These are phyloP conservation scores for Phataginus tricuspis DNA, from an alignment of 2,797 vertebrate genomes.

Conservation along the genomic window DNA sequence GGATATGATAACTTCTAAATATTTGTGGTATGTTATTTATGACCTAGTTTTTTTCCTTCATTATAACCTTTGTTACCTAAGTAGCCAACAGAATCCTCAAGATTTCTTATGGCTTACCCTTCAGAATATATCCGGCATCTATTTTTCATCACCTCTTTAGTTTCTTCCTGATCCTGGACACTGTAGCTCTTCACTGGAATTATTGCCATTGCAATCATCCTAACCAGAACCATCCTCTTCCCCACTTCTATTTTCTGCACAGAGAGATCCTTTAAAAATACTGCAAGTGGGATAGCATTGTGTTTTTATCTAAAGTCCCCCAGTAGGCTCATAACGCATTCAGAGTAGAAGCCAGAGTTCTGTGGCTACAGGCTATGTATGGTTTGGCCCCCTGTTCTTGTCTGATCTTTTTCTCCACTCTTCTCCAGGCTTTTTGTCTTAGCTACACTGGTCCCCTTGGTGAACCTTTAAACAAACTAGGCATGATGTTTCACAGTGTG, in stretches of 20 bases:
- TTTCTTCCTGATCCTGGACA: conserved; percentile 19
- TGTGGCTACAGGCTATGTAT: neutral
- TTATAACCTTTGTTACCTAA: conserved; percentile 49
- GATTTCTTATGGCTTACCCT: conserved; percentile 26
- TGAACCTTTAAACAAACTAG: neutral
- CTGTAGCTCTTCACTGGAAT: conserved; percentile 19
- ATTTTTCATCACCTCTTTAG: conserved; percentile 26
- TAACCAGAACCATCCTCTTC: neutral
- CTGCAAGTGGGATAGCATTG: neutral
- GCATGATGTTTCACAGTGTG: neutral
- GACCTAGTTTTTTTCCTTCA: conserved; percentile 40
- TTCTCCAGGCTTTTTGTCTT: neutral
- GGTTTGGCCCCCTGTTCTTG: neutral
- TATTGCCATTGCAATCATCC: neutral
- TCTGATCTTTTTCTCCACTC: neutral
- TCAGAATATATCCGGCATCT: conserved; percentile 24
- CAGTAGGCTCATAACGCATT: neutral
- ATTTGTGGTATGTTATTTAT: conserved; percentile 39
- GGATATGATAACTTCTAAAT: conserved; percentile 31
- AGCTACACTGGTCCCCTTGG: neutral
- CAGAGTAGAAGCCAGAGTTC: neutral
- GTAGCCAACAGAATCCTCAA: neutral
- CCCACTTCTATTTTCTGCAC: neutral
- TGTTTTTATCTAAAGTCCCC: conserved; percentile 1
- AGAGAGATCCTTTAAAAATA: neutral